phyloP scores from a whole-genome alignment of 2,888 invertebrate genomes.

The Thereva nobilitata region DNA sequence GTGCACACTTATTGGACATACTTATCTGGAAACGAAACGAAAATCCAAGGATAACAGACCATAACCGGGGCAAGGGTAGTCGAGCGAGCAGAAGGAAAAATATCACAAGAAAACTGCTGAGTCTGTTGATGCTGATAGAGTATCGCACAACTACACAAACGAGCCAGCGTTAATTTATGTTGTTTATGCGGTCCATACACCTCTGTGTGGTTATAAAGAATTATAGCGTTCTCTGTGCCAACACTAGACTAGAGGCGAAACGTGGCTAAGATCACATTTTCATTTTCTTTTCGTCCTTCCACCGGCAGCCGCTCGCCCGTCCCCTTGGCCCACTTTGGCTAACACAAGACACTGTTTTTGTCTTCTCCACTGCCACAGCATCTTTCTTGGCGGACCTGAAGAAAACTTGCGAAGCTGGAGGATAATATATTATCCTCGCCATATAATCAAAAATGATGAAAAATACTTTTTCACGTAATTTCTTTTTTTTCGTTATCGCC shows the following conservation, averaged over 20 bases:
- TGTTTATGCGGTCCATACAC: slow-evolving; percentile 39
- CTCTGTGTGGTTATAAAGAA: slow-evolving; percentile 39
- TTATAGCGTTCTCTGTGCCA: slow-evolving; percentile 33
- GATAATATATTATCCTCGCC: slow-evolving; percentile 43
- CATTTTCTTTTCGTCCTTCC: background rate
- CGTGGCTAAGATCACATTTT: slow-evolving; percentile 13
- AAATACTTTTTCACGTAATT: slow-evolving; percentile 43
- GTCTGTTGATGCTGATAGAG: slow-evolving; percentile 21
- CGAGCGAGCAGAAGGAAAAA: slow-evolving; percentile 6
- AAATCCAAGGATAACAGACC: slow-evolving; percentile 35
- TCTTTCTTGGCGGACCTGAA: slow-evolving; percentile 15
- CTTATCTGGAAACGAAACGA: slow-evolving; percentile 39
- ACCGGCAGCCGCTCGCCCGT: background rate
- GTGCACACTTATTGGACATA: slow-evolving; percentile 41
- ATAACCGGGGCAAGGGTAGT: slow-evolving; percentile 9
- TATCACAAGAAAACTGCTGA: slow-evolving; percentile 20
- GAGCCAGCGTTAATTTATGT: slow-evolving; percentile 39
- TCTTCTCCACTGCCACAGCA: slow-evolving; percentile 2
- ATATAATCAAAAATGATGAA: slow-evolving; percentile 43
- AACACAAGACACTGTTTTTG: slow-evolving; percentile 17
- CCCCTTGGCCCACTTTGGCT: background rate
- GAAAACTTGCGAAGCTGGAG: slow-evolving; percentile 30
- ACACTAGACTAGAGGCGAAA: background rate
- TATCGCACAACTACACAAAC: slow-evolving; percentile 28
- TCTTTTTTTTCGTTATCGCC: slow-evolving; percentile 33